Evolutionary conservation across 2,113 vertebrate genomes (phyloP).

Genomic region (Lynx canadensis): DNA sequence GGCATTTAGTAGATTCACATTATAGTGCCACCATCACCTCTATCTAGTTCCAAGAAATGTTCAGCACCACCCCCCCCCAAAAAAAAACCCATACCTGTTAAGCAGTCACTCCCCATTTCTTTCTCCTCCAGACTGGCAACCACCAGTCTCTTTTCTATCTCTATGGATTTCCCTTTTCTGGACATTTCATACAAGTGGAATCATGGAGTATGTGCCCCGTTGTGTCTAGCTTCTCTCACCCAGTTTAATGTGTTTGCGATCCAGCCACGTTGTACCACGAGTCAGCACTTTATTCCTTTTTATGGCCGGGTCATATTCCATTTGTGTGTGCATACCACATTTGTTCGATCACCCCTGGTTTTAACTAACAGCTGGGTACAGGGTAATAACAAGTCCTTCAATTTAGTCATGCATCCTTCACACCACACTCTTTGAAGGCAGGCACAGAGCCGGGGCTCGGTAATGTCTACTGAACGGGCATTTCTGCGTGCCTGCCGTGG

Average conservation of each 20-base stretch:
- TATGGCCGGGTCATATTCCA: background rate
- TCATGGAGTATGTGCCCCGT: background rate
- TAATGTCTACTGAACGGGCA: background rate
- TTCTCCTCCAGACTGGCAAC: background rate
- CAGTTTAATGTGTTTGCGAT: background rate
- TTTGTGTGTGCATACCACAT: no score
- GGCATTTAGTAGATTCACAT: no score
- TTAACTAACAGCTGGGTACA: background rate
- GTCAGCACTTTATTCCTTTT: background rate
- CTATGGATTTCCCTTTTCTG: background rate
- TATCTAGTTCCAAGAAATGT: background rate
- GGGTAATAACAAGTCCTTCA: background rate
- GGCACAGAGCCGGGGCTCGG: background rate
- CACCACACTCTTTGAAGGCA: background rate
- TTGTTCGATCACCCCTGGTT: background rate
- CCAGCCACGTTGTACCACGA: accelerated
- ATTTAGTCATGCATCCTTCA: background rate
- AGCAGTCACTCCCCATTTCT: background rate
- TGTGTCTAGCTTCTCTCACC: background rate
- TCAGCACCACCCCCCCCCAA: background rate
- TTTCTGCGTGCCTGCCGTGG: background rate
- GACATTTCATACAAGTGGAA: background rate
- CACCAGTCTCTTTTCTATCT: background rate
- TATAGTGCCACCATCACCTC: no score
- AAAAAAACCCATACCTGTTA: background rate